Base-by-base conservation (phyloP, 2,797 vertebrate genomes). In the Acanthurus tractus region DNA sequence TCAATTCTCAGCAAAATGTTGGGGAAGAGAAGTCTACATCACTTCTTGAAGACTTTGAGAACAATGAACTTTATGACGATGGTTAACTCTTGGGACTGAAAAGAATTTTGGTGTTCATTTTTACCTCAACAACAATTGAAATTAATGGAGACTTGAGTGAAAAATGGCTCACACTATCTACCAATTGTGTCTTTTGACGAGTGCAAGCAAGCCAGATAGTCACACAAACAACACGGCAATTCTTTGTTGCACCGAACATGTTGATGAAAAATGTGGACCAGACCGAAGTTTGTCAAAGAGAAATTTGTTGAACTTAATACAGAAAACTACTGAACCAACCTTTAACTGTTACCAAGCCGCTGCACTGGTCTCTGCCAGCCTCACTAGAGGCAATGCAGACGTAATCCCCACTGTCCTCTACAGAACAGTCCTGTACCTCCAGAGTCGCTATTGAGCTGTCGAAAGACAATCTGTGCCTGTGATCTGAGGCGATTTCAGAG, bases 351-450 rank as follows among this genome's bases (percentile, higher is more conserved):
- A 99, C 84, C 50, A 95, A 62, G 74, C 96, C 95, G 91, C 94
- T 95, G 92, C 96, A 97, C 85, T 94, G 96, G 73, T 98, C 97
- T 85, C 90, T 96, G 76, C 98, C 98, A 52, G 97, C 97, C n/a
- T 97, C 96, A 11, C 96, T 99, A 89, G 95, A 95, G 6, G 95
- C 97, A 83, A 95, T 90, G 0, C 98, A 99, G 70, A 97, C 92
- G 70, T 97, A 99, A 85, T 97, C 94, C 9, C 97, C 97, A 72
- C 96, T 96, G 74, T 99, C 97, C 86, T 96, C 96, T n/a, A 90
- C 66, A 58, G 79, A 91, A 75, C 93, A 92, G 6, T 90, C 90
- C 42, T 88, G 88, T 67, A 98, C 83, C 52, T 71, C 92, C 76
- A 99, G 94, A 69, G 89, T 71, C 0, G 96, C 96, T 20, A 95